These are phyloP conservation scores for Gila robusta DNA, from an alignment of 2,797 vertebrate genomes.

Conservation along the genomic window DNA sequence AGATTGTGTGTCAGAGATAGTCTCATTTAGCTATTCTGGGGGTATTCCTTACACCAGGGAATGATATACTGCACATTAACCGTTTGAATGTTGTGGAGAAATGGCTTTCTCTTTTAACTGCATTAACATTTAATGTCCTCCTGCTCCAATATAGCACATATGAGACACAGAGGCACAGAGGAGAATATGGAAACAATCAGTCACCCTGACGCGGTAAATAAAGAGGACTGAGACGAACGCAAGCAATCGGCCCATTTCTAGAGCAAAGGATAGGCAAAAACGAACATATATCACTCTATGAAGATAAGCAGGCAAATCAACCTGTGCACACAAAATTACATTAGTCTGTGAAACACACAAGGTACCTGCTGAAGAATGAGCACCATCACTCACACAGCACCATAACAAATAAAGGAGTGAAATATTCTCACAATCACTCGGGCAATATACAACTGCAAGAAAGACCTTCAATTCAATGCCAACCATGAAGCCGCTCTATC, in stretches of 20 bases:
- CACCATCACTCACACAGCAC: constrained; percentile 13
- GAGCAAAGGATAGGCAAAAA: constrained; percentile 14
- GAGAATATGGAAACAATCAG: constrained; percentile 45
- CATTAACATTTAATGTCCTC: constrained; percentile 61
- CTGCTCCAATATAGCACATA: constrained; percentile 46
- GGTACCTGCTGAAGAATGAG: constrained; percentile 27
- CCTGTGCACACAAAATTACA: constrained; percentile 1
- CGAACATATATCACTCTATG: neutral
- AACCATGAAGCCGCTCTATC: constrained; percentile 16
- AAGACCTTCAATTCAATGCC: constrained; percentile 25
- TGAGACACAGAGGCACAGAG: constrained; percentile 23
- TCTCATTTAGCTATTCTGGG: constrained; percentile 9
- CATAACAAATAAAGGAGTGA: constrained; percentile 43
- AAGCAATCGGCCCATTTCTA: constrained; percentile 27
- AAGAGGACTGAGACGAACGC: constrained; percentile 30
- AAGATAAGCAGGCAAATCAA: constrained; percentile 26
- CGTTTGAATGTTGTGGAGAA: constrained; percentile 24
- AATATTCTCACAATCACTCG: constrained; percentile 44
- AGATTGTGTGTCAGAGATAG: neutral
- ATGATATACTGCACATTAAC: constrained; percentile 27
- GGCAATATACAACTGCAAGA: constrained; percentile 36
- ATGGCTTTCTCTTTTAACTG: constrained; percentile 42
- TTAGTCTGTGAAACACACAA: constrained; percentile 30
- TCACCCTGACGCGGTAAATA: constrained; percentile 51
- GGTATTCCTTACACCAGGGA: neutral